Evolutionary conservation across 2,797 vertebrate species (phyloP).

Genomic region (Micrastur ruficollis): DNA sequence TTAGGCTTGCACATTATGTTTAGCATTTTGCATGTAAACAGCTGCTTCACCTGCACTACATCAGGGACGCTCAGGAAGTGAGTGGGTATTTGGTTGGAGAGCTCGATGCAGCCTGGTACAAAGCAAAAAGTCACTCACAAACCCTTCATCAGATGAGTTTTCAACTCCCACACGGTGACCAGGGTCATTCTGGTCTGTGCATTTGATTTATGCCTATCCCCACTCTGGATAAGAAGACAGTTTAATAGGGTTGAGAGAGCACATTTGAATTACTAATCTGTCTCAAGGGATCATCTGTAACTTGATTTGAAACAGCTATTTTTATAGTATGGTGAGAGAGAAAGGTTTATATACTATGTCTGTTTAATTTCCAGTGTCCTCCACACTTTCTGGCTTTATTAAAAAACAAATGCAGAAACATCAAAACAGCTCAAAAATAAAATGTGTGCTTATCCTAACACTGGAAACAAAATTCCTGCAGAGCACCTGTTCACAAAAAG

Average conservation of each 20-base stretch:
- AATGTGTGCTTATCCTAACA: background rate
- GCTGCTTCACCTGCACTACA: background rate
- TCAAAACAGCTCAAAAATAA: background rate
- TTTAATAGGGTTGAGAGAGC: slow-evolving; percentile 1
- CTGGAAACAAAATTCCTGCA: background rate
- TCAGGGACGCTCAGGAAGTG: background rate
- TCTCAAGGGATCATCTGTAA: background rate
- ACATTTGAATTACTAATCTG: background rate
- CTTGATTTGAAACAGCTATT: background rate
- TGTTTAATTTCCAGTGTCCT: background rate
- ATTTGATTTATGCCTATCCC: background rate
- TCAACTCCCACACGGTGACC: background rate
- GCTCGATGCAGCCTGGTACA: background rate
- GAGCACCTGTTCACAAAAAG: background rate
- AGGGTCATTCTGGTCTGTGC: background rate
- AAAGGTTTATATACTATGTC: background rate
- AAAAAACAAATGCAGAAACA: background rate
- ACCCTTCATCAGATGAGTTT: background rate
- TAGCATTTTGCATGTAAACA: background rate
- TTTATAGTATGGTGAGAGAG: background rate
- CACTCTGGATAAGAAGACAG: background rate
- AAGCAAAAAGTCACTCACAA: background rate
- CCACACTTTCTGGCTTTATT: background rate
- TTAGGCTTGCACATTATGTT: background rate
- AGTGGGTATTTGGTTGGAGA: background rate